Evolutionary conservation across 2,888 invertebrate species (phyloP).

Genomic region (Coenonympha glycerion): DNA sequence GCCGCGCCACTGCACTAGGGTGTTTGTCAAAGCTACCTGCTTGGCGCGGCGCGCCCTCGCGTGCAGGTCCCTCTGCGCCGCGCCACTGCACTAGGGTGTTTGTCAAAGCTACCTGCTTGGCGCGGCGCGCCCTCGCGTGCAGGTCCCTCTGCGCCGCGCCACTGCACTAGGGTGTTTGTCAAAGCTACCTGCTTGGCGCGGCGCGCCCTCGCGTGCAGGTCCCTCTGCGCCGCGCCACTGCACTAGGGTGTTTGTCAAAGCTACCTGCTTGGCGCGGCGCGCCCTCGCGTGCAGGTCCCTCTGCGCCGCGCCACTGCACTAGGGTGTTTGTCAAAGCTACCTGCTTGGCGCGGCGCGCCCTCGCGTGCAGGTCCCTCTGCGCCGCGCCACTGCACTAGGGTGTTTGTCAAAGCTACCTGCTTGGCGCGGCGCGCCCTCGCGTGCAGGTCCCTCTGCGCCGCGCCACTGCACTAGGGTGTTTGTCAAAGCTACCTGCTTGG

Average conservation of each 20-base stretch:
- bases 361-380: conserved; percentile 87
- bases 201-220: conserved; percentile 86
- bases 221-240: conserved; percentile 89
- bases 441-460: conserved; percentile 88
- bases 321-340: too few relatives aligned
- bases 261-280: conserved; percentile 84
- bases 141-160: conserved; percentile 90
- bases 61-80: conserved; percentile 88
- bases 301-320: too few relatives aligned
- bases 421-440: conserved; percentile 87
- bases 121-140: conserved; percentile 84
- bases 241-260: too few relatives aligned
- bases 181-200: conserved; percentile 85
- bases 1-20: too few relatives aligned
- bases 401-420: too few relatives aligned
- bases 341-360: conserved; percentile 89
- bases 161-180: too few relatives aligned
- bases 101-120: conserved; percentile 85
- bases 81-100: too few relatives aligned
- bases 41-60: conserved; percentile 87
- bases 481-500: conserved; percentile 85
- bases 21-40: too few relatives aligned
- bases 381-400: too few relatives aligned
- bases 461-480: too few relatives aligned
- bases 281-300: conserved; percentile 88